Percentiles rank a stretch among this genome's conserved stretches.
Evolutionary conservation across 1,140 invertebrate genomes (phyloP).

Genomic region (Drosophila asahinai): DNA sequence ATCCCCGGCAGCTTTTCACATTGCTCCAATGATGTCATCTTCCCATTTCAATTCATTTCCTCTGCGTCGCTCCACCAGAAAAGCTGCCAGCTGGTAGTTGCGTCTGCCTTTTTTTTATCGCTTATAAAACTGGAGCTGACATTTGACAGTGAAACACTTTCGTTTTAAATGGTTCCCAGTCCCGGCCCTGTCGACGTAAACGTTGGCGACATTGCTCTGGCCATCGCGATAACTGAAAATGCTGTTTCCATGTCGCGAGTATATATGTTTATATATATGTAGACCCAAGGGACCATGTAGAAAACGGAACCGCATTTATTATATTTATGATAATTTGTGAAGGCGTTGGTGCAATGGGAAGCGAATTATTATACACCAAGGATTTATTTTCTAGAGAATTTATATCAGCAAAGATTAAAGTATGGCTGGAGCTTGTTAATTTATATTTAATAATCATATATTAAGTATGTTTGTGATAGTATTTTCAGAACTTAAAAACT

Average conservation of each 20-base stretch:
- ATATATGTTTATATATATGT: conserved; percentile 2
- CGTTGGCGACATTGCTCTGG: conserved; percentile 14
- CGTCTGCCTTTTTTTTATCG: conserved; percentile 35
- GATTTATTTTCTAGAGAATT: too few relatives aligned
- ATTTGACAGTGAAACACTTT: conserved; percentile 73
- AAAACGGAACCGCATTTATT: conserved; percentile 41
- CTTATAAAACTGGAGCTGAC: conserved; percentile 46
- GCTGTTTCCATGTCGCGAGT: conserved; percentile 32
- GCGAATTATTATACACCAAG: background rate
- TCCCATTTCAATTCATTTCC: conserved; percentile 41
- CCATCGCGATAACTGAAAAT: conserved; percentile 52
- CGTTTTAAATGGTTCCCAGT: conserved; percentile 44
- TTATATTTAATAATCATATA: background rate
- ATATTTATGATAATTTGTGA: conserved; percentile 49
- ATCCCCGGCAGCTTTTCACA: conserved; percentile 11
- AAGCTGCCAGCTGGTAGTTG: conserved; percentile 13
- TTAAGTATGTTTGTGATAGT: too few relatives aligned
- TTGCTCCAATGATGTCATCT: conserved; percentile 56
- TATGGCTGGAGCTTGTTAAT: background rate
- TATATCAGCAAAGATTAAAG: background rate
- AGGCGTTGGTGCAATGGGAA: background rate
- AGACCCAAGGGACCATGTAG: background rate
- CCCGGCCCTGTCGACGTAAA: conserved; percentile 15
- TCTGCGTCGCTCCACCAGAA: conserved; percentile 9
- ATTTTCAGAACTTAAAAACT: too few relatives aligned